phyloP scores from a whole-genome alignment of 2,113 vertebrate genomes.

The Eonycteris spelaea region DNA sequence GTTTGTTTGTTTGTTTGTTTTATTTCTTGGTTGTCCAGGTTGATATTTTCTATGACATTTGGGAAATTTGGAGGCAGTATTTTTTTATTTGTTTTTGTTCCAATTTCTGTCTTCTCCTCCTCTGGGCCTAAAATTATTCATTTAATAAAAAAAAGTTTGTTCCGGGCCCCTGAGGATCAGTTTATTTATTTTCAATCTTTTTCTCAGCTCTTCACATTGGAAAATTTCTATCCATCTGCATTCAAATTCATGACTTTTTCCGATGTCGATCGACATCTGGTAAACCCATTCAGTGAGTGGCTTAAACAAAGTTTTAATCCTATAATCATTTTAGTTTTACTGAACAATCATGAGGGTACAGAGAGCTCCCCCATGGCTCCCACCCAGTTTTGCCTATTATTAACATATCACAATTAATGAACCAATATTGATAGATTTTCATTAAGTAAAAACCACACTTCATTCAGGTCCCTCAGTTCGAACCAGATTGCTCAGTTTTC shows the following conservation, averaged over 20 bases:
- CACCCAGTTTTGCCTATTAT: accelerated
- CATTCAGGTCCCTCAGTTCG: no score
- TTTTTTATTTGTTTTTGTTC: not conserved
- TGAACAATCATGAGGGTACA: not conserved
- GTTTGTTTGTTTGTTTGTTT: no score
- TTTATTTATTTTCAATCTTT: not conserved
- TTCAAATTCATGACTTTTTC: not conserved
- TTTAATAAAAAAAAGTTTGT: not conserved
- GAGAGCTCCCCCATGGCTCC: no score
- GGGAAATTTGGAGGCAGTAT: not conserved
- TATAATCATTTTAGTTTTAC: not conserved
- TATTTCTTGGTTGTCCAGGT: not conserved
- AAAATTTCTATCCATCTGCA: not conserved
- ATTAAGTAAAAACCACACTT: not conserved
- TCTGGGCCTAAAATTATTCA: not conserved
- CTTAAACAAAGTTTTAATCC: not conserved
- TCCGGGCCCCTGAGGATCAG: not conserved
- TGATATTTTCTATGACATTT: not conserved
- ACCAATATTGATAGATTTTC: not conserved
- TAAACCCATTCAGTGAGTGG: not conserved
- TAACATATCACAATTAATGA: not conserved
- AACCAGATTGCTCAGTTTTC: not conserved
- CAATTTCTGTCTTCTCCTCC: not conserved
- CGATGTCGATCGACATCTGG: not conserved
- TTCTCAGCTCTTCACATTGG: not conserved